These are phyloP conservation scores for Eugnorisma glareosa DNA, from an alignment of 2,888 invertebrate species.

Conservation along the genomic window DNA sequence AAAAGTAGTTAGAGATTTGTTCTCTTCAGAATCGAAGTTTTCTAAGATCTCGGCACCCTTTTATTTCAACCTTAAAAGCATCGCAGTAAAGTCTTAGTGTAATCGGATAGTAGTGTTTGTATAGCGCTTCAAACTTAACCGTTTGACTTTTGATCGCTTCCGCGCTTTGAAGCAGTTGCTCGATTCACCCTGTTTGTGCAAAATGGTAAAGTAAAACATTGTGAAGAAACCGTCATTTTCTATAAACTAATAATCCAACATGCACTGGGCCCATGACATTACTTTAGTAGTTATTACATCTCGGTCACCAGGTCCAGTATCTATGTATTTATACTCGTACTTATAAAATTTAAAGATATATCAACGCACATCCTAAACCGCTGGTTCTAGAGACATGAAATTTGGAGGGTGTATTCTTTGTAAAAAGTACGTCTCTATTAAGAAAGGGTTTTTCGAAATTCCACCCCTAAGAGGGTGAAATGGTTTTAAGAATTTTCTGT, in stretches of 20 bases:
- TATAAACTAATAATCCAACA: not conserved
- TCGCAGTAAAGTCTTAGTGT: slow-evolving; percentile 25
- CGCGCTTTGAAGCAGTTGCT: slow-evolving; percentile 5
- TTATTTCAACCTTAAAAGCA: slow-evolving; percentile 26
- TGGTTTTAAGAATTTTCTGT: too few relatives aligned
- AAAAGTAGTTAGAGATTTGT: not conserved
- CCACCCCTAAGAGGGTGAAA: too few relatives aligned
- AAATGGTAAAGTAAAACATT: not conserved
- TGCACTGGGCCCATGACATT: too few relatives aligned
- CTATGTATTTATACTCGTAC: too few relatives aligned
- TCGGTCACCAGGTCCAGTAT: too few relatives aligned
- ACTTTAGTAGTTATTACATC: too few relatives aligned
- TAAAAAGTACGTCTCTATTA: too few relatives aligned
- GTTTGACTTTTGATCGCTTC: slow-evolving; percentile 38
- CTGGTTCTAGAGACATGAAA: too few relatives aligned
- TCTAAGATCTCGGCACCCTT: not conserved
- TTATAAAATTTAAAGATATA: too few relatives aligned
- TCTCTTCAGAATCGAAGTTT: not conserved
- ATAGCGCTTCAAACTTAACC: slow-evolving; percentile 36
- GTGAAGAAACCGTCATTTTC: not conserved
- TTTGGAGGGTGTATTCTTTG: too few relatives aligned
- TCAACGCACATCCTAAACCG: too few relatives aligned
- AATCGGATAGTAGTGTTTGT: slow-evolving; percentile 55
- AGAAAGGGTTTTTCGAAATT: too few relatives aligned
- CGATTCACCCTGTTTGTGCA: not conserved